These are phyloP conservation scores for Podarcis siculus DNA, from an alignment of 2,797 vertebrate species.

Conservation along the genomic window DNA sequence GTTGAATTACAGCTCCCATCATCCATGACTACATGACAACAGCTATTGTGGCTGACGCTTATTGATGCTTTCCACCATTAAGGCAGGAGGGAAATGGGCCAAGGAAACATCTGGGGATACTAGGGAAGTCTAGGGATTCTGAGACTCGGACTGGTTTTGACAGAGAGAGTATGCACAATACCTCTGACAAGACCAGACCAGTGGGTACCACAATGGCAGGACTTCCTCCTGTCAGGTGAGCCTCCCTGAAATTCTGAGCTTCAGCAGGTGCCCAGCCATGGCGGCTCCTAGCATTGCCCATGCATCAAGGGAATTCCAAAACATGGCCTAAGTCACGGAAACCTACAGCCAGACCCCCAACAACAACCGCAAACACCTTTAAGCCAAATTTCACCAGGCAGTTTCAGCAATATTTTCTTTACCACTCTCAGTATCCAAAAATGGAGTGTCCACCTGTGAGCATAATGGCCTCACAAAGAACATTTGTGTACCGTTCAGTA, in stretches of 20 bases:
- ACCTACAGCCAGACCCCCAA: background rate
- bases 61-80: background rate
- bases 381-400: background rate
- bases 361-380: background rate
- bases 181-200: background rate
- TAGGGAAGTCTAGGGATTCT: background rate
- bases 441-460: background rate
- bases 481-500: background rate
- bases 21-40: too few species aligned
- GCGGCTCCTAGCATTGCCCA: too few species aligned
- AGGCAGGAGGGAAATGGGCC: background rate
- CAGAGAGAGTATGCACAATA: background rate
- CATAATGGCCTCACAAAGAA: background rate
- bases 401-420: background rate
- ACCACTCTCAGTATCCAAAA: background rate
- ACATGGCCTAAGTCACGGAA: background rate
- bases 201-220: background rate
- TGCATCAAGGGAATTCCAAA: background rate
- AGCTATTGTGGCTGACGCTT: background rate
- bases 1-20: too few species aligned
- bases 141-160: too few species aligned
- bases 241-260: background rate
- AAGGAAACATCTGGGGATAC: background rate
- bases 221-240: background rate
- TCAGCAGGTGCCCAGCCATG: background rate